Percentiles rank a stretch among this genome's conserved stretches.
These are phyloP conservation scores for Danio rerio DNA, from an alignment of 2,113 vertebrate genomes.

Conservation along the genomic window GRCz12tu NC_133182.1:70823001-70823500, in stretches of 20 bases:
- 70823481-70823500: too few species aligned
- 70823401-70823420: too few species aligned
- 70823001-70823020: conserved; percentile 19
- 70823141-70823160: not conserved
- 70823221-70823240: not conserved
- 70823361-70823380: too few species aligned
- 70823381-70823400: too few species aligned
- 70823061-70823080: conserved; percentile 1
- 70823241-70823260: not conserved
- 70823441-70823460: too few species aligned
- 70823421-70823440: too few species aligned
- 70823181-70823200: not conserved
- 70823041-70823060: not conserved
- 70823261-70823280: not conserved
- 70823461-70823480: too few species aligned
- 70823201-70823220: not conserved
- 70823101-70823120: not conserved
- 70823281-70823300: not conserved
- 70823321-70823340: too few species aligned
- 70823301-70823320: not conserved
- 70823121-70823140: not conserved
- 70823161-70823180: not conserved
- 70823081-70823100: conserved; percentile 18
- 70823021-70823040: not conserved
- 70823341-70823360: too few species aligned